These are phyloP conservation scores for Tribolium madens DNA, from an alignment of 1,140 invertebrate species.

Conservation along the genomic window DNA sequence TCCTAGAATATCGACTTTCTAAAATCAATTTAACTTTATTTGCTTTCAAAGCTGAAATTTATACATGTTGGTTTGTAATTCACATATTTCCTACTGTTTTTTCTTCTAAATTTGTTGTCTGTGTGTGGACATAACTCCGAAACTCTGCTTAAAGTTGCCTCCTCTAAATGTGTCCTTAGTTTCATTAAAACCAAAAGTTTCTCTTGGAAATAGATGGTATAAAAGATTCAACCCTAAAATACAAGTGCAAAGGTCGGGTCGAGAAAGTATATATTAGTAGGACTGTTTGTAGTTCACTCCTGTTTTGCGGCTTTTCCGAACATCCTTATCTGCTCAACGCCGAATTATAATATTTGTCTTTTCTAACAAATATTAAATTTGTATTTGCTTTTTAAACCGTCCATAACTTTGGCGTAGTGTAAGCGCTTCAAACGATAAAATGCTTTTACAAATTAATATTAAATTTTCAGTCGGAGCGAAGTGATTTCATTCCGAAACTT, in stretches of 20 bases:
- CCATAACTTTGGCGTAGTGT: constrained; percentile 5
- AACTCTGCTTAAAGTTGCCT: background rate
- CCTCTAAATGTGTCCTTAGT: background rate
- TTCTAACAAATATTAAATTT: constrained; percentile 41
- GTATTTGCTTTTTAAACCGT: constrained; percentile 14
- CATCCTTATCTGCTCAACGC: constrained; percentile 19
- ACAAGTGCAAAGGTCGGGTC: background rate
- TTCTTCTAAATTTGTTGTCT: background rate
- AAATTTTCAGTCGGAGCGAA: constrained; percentile 7
- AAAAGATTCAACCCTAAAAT: background rate
- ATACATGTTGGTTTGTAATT: background rate
- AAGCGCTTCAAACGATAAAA: constrained; percentile 15
- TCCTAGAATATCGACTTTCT: background rate
- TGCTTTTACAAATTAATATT: constrained; percentile 23
- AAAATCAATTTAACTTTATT: background rate
- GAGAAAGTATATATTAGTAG: constrained; percentile 26
- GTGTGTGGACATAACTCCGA: background rate
- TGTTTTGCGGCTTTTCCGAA: constrained; percentile 30
- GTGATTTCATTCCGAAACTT: background rate
- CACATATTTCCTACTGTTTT: background rate
- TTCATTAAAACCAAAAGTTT: constrained; percentile 29
- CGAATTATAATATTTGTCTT: constrained; percentile 30
- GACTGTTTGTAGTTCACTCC: background rate
- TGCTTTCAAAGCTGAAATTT: background rate
- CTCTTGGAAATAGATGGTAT: background rate